phyloP scores from a whole-genome alignment of 2,888 invertebrate genomes.

The Lathronympha strigana region DNA sequence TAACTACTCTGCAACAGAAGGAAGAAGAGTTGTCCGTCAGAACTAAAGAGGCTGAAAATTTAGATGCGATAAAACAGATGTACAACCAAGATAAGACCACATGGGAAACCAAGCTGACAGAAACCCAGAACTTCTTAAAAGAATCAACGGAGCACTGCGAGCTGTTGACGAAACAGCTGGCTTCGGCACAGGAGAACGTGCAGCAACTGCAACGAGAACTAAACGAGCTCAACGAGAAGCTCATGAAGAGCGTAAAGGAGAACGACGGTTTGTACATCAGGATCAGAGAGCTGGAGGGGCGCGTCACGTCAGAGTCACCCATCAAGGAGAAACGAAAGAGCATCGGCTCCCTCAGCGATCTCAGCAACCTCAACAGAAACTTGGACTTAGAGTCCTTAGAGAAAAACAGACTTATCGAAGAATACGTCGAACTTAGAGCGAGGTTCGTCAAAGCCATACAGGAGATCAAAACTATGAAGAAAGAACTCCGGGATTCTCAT shows the following conservation, averaged over 20 bases:
- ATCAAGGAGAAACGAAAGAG: conserved; percentile 86
- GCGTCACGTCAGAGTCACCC: conserved; percentile 76
- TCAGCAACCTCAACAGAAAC: conserved; percentile 91
- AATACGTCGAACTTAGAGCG: conserved; percentile 89
- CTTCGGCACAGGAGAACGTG: conserved; percentile 86
- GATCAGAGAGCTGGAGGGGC: conserved; percentile 89
- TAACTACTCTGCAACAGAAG: conserved; percentile 89
- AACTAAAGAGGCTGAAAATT: conserved; percentile 88
- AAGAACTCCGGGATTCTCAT: conserved; percentile 91
- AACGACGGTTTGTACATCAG: conserved; percentile 89
- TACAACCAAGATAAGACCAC: conserved; percentile 87
- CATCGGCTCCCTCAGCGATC: conserved; percentile 91
- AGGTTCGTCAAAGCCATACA: conserved; percentile 92
- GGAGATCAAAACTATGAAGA: conserved; percentile 93
- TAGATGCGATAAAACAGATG: conserved; percentile 85
- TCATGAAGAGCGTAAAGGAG: conserved; percentile 89
- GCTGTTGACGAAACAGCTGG: conserved; percentile 86
- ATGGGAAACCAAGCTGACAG: conserved; percentile 87
- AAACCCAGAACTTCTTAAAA: conserved; percentile 87
- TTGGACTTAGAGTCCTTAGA: conserved; percentile 89
- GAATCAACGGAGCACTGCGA: conserved; percentile 88
- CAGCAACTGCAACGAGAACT: conserved; percentile 88
- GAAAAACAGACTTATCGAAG: conserved; percentile 90
- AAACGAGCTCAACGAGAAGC: conserved; percentile 86
- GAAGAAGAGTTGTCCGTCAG: conserved; percentile 89